Percentiles rank a stretch among this genome's conserved stretches.
These are phyloP conservation scores for Congeria kusceri DNA, from an alignment of 2,888 invertebrate species.

Conservation along the genomic window DNA sequence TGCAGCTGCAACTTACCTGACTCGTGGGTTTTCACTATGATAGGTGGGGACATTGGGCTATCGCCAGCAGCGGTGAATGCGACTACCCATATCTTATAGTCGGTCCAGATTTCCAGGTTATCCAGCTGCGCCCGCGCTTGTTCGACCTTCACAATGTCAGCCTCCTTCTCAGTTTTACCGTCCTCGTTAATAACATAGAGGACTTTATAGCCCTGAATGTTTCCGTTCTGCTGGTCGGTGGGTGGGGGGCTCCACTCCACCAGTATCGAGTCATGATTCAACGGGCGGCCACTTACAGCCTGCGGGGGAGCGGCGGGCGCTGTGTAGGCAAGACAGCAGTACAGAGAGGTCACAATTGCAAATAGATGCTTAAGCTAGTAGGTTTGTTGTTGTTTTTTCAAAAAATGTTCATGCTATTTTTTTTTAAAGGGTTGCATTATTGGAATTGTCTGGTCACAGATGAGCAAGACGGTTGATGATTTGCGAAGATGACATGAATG, in stretches of 20 bases:
- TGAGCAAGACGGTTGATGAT: neutral
- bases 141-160: slow-evolving; percentile 58
- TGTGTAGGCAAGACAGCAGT: slow-evolving; percentile 83
- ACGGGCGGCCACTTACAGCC: slow-evolving; percentile 95
- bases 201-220: slow-evolving; percentile 81
- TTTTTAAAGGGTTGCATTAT: too few species aligned
- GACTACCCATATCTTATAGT: slow-evolving; percentile 98
- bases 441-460: too few species aligned
- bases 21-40: slow-evolving; percentile 97
- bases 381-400: too few species aligned
- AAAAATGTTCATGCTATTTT: too few species aligned
- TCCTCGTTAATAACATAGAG: slow-evolving; percentile 85
- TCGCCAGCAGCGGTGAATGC: slow-evolving; percentile 98
- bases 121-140: slow-evolving; percentile 90
- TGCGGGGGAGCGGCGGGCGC: slow-evolving; percentile 98
- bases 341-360: too few species aligned
- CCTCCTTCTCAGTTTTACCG: slow-evolving; percentile 88
- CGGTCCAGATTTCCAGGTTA: slow-evolving; percentile 97
- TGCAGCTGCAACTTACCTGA: slow-evolving; percentile 93
- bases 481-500: slow-evolving; percentile 15
- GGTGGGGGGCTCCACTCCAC: slow-evolving; percentile 97
- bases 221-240: slow-evolving; percentile 94
- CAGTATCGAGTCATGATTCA: slow-evolving; percentile 92
- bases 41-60: slow-evolving; percentile 95
- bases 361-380: too few species aligned